Evolutionary conservation across 2,888 invertebrate species (phyloP).

Genomic region (Tenthredo amoena): DNA sequence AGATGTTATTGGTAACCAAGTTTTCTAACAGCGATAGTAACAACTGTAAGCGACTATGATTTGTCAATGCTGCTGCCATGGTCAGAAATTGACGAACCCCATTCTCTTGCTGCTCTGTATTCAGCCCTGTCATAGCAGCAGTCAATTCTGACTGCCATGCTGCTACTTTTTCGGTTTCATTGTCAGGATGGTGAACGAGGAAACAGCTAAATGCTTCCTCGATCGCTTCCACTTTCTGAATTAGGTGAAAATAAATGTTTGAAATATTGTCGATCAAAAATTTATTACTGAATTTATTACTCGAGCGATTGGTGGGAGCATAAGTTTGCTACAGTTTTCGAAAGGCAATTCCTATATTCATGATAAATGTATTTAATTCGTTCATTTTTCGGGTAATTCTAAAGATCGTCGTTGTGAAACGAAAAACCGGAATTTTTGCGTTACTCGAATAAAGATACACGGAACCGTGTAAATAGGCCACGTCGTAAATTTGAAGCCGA

Average conservation of each 20-base stretch:
- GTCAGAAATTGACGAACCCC: conserved; percentile 88
- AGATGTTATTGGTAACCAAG: conserved; percentile 85
- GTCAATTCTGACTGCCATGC: conserved; percentile 86
- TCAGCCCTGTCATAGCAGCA: conserved; percentile 83
- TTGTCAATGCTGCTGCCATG: conserved; percentile 86
- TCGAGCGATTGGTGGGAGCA: no score
- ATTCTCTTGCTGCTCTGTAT: conserved; percentile 87
- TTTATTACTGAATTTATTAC: no score
- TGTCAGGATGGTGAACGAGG: conserved; percentile 87
- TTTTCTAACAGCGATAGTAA: conserved; percentile 88
- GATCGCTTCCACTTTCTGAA: conserved; percentile 88
- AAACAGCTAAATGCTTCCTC: conserved; percentile 95
- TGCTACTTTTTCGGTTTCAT: conserved; percentile 85
- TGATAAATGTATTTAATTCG: no score
- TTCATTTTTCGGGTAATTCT: no score
- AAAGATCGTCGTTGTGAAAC: no score
- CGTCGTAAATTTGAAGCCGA: background rate
- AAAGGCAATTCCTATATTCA: no score
- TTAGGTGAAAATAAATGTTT: background rate
- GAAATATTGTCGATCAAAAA: background rate
- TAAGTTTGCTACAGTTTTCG: no score
- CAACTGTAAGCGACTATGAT: conserved; percentile 87
- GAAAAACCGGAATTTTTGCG: background rate
- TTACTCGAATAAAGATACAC: no score
- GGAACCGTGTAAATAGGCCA: background rate